phyloP scores from a whole-genome alignment of 2,888 invertebrate species.

The Oligia fasciuncula region DNA sequence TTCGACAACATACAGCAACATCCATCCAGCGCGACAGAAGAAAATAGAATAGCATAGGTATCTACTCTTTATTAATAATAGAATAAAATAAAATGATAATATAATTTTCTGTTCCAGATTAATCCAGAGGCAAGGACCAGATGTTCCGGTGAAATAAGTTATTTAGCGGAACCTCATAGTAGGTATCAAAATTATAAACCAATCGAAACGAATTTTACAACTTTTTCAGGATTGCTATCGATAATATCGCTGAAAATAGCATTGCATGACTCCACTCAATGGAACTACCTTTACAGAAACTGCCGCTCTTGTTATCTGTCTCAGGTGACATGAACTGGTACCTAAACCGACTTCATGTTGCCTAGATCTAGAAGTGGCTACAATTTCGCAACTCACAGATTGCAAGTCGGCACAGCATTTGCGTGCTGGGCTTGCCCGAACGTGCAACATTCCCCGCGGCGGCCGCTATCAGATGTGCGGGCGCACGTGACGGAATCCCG shows the following conservation, averaged over 20 bases:
- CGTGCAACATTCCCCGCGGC: conserved; percentile 75
- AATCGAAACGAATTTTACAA: background rate
- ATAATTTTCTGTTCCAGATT: background rate
- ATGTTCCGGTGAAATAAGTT: background rate
- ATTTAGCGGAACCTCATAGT: background rate
- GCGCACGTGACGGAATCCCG: conserved; percentile 85
- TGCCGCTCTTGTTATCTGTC: conserved; percentile 19
- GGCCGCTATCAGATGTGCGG: conserved; percentile 81
- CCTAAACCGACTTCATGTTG: conserved; percentile 38
- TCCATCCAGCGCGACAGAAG: background rate
- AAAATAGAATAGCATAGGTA: too few species aligned
- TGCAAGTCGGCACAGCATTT: conserved; percentile 68
- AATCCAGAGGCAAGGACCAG: background rate
- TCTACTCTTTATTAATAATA: too few species aligned
- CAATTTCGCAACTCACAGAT: conserved; percentile 63
- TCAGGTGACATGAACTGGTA: conserved; percentile 40
- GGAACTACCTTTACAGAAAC: conserved; percentile 24
- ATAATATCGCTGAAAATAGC: conserved; percentile 9
- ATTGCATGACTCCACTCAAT: conserved; percentile 22
- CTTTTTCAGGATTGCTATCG: conserved; percentile 7
- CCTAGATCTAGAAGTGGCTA: conserved; percentile 54
- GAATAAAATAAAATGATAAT: too few species aligned
- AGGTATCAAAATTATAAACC: too few species aligned
- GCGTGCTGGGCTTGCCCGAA: conserved; percentile 70
- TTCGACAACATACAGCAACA: background rate